Evolutionary conservation across 2,113 vertebrate genomes (phyloP).

Genomic region (Elgaria multicarinata): DNA sequence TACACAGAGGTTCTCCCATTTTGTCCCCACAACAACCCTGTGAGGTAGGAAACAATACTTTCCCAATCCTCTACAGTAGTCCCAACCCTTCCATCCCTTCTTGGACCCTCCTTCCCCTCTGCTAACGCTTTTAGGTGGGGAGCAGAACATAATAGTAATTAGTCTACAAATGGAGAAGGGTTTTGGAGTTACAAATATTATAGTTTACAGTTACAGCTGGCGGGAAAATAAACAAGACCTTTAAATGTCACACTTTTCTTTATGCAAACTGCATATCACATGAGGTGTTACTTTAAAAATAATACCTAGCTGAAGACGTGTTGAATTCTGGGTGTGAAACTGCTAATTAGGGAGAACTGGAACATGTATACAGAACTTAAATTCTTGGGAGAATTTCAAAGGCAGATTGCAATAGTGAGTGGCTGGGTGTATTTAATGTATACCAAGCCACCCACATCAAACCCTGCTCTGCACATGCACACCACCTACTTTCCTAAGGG

Average conservation of each 20-base stretch:
- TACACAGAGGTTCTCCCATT: neutral
- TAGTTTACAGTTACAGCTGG: too few relatives aligned
- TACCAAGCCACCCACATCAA: neutral
- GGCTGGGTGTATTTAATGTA: neutral
- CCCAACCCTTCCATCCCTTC: neutral
- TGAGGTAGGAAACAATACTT: neutral
- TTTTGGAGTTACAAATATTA: neutral
- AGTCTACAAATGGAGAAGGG: neutral
- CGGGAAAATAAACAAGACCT: neutral
- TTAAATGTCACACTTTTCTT: neutral
- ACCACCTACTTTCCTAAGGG: neutral
- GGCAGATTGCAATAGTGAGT: neutral
- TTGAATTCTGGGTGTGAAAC: neutral
- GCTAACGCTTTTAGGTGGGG: neutral
- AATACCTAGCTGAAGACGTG: neutral
- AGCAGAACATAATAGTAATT: too few relatives aligned
- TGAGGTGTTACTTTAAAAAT: constrained; percentile 1
- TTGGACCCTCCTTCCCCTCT: neutral
- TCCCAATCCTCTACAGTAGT: neutral
- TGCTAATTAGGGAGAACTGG: neutral
- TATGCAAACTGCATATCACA: neutral
- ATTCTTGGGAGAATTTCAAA: neutral
- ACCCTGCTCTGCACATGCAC: neutral
- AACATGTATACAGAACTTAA: neutral
- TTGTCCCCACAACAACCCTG: neutral